phyloP scores from a whole-genome alignment of 2,888 invertebrate species.

The Drosophila borealis region DNA sequence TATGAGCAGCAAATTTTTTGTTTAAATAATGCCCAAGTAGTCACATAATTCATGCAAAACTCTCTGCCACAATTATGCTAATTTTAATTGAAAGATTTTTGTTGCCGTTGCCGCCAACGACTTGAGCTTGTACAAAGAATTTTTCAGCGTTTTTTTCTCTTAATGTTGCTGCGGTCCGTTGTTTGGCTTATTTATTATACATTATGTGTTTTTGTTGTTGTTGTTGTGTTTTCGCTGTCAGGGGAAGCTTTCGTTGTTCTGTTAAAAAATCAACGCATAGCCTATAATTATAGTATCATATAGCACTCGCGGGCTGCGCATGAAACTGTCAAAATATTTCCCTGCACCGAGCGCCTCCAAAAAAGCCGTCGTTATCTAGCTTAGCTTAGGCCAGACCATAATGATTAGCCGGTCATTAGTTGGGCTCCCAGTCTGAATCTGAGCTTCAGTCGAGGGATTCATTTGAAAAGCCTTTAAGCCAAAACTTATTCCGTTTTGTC shows the following conservation, averaged over 20 bases:
- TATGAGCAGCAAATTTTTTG: conserved; percentile 74
- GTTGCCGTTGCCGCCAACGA: conserved; percentile 44
- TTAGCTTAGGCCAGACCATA: conserved; percentile 54
- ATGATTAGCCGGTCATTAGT: conserved; percentile 79
- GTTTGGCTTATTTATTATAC: conserved; percentile 70
- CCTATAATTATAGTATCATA: conserved; percentile 80
- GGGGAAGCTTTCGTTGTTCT: conserved; percentile 56
- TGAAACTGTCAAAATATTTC: conserved; percentile 80
- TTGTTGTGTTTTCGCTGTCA: conserved; percentile 27
- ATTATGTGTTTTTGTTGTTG: conserved; percentile 39
- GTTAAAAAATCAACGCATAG: conserved; percentile 66
- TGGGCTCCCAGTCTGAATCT: conserved; percentile 43
- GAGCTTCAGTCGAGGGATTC: conserved; percentile 60
- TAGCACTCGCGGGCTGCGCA: conserved; percentile 78
- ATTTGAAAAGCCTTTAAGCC: conserved; percentile 78
- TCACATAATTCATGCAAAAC: conserved; percentile 80
- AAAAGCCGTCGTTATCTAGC: conserved; percentile 69
- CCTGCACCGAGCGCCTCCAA: conserved; percentile 35
- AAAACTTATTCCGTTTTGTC: conserved; percentile 67
- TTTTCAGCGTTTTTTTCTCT: conserved; percentile 46
- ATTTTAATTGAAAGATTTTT: conserved; percentile 78
- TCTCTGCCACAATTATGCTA: conserved; percentile 75
- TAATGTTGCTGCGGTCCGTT: conserved; percentile 41
- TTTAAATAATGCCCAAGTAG: conserved; percentile 76
- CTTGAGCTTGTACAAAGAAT: conserved; percentile 61